Percentiles rank a stretch among this genome's conserved stretches.
Evolutionary conservation across 2,797 vertebrate genomes (phyloP).

Genomic region (Argya squamiceps): DNA sequence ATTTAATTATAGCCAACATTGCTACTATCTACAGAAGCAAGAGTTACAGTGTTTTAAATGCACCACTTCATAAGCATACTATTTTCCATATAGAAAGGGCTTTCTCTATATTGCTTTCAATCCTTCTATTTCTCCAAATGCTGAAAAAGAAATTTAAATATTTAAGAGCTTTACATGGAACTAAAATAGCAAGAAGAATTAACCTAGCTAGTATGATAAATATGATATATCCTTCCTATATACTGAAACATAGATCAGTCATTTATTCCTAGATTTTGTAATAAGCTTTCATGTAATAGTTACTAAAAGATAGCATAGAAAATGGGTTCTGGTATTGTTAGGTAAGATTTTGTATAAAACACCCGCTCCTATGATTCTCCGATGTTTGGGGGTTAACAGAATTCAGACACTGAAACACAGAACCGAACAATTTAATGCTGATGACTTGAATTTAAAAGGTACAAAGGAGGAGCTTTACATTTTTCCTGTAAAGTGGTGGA

Average conservation of each 20-base stretch:
- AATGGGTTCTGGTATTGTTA: neutral
- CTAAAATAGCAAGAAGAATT: neutral
- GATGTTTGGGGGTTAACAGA: neutral
- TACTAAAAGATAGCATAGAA: neutral
- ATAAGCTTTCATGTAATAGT: neutral
- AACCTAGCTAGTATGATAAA: neutral
- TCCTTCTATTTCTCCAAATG: neutral
- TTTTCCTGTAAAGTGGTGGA: neutral
- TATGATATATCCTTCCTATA: neutral
- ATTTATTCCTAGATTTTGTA: neutral
- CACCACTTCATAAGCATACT: neutral
- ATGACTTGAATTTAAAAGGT: neutral
- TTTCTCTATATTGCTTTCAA: neutral
- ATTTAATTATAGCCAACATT: neutral
- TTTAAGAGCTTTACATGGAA: neutral
- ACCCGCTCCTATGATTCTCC: neutral
- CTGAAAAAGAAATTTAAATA: neutral
- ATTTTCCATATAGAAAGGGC: neutral
- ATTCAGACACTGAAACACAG: neutral
- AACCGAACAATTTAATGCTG: neutral
- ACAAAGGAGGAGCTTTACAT: neutral
- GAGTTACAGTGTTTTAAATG: neutral
- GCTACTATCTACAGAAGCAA: neutral
- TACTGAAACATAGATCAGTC: neutral
- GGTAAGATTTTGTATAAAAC: neutral